phyloP scores from a whole-genome alignment of 2,113 vertebrate species.

The Monarcha castaneiventris region DNA sequence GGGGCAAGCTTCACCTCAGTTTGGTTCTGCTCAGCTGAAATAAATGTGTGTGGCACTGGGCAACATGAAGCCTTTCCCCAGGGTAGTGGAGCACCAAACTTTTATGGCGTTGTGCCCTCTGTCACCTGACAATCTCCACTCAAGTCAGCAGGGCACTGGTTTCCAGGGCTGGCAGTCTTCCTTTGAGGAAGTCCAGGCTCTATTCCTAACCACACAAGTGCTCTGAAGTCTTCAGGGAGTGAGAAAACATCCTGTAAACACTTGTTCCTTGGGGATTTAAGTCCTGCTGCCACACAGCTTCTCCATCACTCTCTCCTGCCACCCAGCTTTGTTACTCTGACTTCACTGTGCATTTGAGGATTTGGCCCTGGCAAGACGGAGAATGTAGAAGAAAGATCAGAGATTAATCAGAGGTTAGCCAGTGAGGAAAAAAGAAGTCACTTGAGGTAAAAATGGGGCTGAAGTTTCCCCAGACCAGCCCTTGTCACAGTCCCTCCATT shows the following conservation, averaged over 20 bases:
- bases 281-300: not conserved
- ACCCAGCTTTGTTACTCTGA: not conserved
- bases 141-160: not conserved
- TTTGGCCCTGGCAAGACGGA: not conserved
- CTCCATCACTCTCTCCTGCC: not conserved
- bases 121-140: not conserved
- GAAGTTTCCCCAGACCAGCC: not conserved
- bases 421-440: not conserved
- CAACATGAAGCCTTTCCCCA: not conserved
- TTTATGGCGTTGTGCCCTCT: not conserved
- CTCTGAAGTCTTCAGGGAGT: not conserved
- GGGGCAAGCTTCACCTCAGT: not conserved
- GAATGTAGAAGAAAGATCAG: not conserved
- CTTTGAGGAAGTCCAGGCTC: not conserved
- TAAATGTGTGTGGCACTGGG: fast-evolving
- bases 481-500: not conserved
- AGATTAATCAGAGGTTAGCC: not conserved
- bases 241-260: not conserved
- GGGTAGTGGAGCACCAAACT: not conserved
- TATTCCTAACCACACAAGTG: not conserved
- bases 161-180: not conserved
- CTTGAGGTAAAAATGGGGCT: not conserved
- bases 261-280: not conserved
- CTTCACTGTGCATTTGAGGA: not conserved
- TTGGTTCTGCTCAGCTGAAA: not conserved